Evolutionary conservation across 1,140 invertebrate genomes (phyloP).

Genomic region (Hermetia illucens): DNA sequence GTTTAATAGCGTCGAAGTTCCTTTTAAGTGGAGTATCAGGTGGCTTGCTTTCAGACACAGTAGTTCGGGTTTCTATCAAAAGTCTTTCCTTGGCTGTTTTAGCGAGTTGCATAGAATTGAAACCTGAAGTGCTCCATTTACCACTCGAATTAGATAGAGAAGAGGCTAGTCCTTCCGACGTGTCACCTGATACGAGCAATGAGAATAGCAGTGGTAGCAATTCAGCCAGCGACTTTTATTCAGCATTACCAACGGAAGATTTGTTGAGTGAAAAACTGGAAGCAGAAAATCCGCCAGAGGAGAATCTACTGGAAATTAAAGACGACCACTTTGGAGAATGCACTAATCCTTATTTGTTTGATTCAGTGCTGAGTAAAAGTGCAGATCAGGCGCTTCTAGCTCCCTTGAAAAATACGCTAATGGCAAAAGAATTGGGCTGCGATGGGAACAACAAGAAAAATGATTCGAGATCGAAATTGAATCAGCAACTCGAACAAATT

Average conservation of each 20-base stretch:
- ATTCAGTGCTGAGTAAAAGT: constrained; percentile 19
- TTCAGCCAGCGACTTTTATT: not conserved
- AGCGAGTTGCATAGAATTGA: constrained; percentile 45
- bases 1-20: constrained; percentile 36
- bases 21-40: constrained; percentile 45
- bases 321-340: constrained; percentile 29
- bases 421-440: too few relatives aligned
- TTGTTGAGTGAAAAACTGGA: constrained; percentile 7
- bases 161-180: constrained; percentile 18
- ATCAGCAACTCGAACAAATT: not conserved
- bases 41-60: constrained; percentile 44
- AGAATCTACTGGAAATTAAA: constrained; percentile 19
- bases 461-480: not conserved
- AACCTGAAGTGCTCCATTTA: constrained; percentile 47
- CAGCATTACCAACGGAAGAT: constrained; percentile 13
- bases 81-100: constrained; percentile 60
- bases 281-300: not conserved
- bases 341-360: constrained; percentile 16
- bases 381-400: constrained; percentile 18
- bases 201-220: constrained; percentile 7
- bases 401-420: too few relatives aligned
- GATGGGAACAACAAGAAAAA: constrained; percentile 3
- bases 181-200: constrained; percentile 1
- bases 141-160: constrained; percentile 31
- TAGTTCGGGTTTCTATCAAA: constrained; percentile 67